Evolutionary conservation across 2,888 invertebrate genomes (phyloP), one percentile per base, ranked within the genome.

Genomic region (Hesperia comma): DNA sequence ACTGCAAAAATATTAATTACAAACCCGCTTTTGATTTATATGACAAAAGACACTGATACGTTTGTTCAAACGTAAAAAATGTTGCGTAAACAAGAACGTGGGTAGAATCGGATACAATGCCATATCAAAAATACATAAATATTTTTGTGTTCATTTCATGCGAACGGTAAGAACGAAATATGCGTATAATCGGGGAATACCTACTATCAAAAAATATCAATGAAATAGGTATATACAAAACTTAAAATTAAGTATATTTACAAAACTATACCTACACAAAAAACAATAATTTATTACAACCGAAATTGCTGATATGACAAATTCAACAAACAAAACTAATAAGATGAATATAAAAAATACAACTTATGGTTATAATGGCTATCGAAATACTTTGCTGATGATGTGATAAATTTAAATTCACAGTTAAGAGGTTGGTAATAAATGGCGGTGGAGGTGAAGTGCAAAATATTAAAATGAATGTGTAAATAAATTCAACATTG

Each of bases 1-100:
- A 14, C 12, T 37, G 37, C 21, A 51, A 51, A 51, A 21, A 21
- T 51, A 51, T 49, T 12, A 49, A 49, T 49, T 21, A 49, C 21
- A 21, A 49, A 49, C 8, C 49, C 21, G 49, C 43, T 43, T 43
- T 33, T 43, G n/a, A 43, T n/a, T 43, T 15, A n/a, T 15, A 15
- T 15, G 43, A 15, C 15, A n/a, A 15, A 43, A 43, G 43, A 6
- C 4, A 43, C 15, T n/a, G 15, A 43, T 43, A 43, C 43, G 4
- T 43, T 43, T 43, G 43, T 43, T 43, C 15, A 6, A 43, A 43
- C 43, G 43, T 33, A 33, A 33, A 33, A 33, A 10, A 33, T 6
- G 33, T 33, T 33, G 6, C 10, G 8, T 43, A n/a, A 43, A 43
- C n/a, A 43, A 43, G 5, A 43, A n/a, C 15, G 43, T 15, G 4